Conservation (phyloP, 1,140 invertebrate genomes). For the Zophobas atratus region DNA sequence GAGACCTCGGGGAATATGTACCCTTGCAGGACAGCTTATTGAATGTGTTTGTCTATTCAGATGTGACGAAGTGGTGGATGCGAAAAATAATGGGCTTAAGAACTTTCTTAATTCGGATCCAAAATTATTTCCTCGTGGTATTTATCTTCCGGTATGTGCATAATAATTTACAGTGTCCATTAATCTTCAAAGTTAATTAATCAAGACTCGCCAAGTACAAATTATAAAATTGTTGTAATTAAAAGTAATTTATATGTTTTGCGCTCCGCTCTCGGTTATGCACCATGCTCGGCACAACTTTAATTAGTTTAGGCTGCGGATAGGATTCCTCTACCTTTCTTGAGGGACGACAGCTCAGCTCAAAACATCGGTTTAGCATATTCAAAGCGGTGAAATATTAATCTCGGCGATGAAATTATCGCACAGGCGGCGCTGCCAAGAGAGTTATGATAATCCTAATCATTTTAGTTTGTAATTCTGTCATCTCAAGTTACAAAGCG, state of each 20-base stretch:
- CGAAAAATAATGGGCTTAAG: conserved; percentile 43
- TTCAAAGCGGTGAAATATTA: conserved; percentile 17
- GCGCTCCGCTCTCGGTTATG: conserved; percentile 59
- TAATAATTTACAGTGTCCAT: conserved; percentile 63
- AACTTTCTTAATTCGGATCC: conserved; percentile 52
- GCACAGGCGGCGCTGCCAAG: no score
- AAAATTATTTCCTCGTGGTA: conserved; percentile 53
- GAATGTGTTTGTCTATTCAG: conserved; percentile 62
- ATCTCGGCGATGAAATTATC: not conserved
- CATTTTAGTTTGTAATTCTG: not conserved
- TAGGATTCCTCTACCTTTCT: conserved; percentile 36
- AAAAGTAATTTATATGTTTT: conserved; percentile 66
- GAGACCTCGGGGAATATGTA: conserved; percentile 55
- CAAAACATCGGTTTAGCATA: conserved; percentile 14
- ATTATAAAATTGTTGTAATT: conserved; percentile 67
- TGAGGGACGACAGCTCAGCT: conserved; percentile 16
- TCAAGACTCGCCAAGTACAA: conserved; percentile 64
- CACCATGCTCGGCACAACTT: conserved; percentile 61
- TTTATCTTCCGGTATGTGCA: conserved; percentile 58
- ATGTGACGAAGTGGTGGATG: conserved; percentile 45
- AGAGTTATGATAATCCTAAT: conserved; percentile 6
- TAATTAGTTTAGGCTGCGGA: conserved; percentile 62
- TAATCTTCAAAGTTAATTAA: conserved; percentile 64
- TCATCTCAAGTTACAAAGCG: no score
- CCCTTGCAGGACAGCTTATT: conserved; percentile 61